These are phyloP conservation scores for Drosophila histrio DNA, from an alignment of 2,888 invertebrate species.

Conservation along the genomic window DNA sequence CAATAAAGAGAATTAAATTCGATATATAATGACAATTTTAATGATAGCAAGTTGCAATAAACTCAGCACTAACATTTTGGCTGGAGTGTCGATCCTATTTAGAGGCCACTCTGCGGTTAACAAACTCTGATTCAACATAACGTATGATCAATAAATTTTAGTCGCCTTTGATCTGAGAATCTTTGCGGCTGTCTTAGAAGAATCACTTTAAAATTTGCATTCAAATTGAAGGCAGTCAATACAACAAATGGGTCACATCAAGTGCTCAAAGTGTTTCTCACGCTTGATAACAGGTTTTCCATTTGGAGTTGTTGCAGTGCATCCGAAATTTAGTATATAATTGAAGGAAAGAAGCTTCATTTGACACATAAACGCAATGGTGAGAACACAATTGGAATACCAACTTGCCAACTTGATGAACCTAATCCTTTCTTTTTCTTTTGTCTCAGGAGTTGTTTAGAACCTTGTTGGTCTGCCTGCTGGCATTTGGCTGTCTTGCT, in stretches of 20 bases:
- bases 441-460: conserved; percentile 38
- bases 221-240: conserved; percentile 55
- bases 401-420: background rate
- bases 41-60: background rate
- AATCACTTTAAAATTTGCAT: conserved; percentile 39
- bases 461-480: conserved; percentile 42
- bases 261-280: conserved; percentile 59
- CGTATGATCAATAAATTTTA: conserved; percentile 53
- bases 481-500: conserved; percentile 39
- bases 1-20: conserved; percentile 27
- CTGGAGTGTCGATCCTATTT: background rate
- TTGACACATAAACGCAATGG: conserved; percentile 57
- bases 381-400: conserved; percentile 36
- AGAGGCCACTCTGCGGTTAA: background rate
- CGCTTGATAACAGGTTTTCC: conserved; percentile 66
- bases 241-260: conserved; percentile 65
- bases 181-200: conserved; percentile 39
- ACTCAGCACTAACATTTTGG: conserved; percentile 26
- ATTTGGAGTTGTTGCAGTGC: conserved; percentile 42
- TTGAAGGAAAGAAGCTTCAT: conserved; percentile 26
- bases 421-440: background rate
- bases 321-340: conserved; percentile 56
- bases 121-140: conserved; percentile 17
- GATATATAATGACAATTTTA: background rate
- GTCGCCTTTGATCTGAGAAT: conserved; percentile 51